Evolutionary conservation across 2,797 vertebrate genomes (phyloP).

Genomic region (Tadarida brasiliensis): DNA sequence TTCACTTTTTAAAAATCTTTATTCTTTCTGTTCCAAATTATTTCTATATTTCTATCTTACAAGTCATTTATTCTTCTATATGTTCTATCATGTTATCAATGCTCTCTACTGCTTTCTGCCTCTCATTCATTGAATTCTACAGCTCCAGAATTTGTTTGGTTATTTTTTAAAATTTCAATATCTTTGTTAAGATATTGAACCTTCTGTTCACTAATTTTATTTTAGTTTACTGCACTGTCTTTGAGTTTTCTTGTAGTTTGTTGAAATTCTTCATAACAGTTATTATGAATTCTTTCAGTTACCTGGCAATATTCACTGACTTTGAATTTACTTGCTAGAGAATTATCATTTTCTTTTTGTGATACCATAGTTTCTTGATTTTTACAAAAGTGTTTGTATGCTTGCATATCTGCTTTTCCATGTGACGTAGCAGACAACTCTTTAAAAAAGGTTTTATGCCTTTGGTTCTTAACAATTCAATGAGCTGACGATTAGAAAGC

Average conservation of each 20-base stretch:
- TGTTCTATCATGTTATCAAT: background rate
- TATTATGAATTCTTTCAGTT: background rate
- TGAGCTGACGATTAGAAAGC: background rate
- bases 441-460: background rate
- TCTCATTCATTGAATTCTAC: background rate
- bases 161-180: background rate
- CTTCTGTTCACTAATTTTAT: background rate
- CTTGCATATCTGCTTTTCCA: background rate
- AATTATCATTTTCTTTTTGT: background rate
- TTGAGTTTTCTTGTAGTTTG: background rate
- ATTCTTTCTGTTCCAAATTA: background rate
- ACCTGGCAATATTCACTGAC: background rate
- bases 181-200: background rate
- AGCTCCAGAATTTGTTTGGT: background rate
- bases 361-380: background rate
- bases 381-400: background rate
- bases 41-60: background rate
- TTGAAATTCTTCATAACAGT: background rate
- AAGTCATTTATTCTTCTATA: background rate
- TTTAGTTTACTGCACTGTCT: background rate
- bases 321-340: background rate
- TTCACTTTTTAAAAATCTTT: background rate
- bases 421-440: background rate
- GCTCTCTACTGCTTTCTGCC: background rate
- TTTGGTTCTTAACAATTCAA: background rate